Evolutionary conservation across 2,113 vertebrate genomes (phyloP).

Genomic region (Pogona vitticeps): DNA sequence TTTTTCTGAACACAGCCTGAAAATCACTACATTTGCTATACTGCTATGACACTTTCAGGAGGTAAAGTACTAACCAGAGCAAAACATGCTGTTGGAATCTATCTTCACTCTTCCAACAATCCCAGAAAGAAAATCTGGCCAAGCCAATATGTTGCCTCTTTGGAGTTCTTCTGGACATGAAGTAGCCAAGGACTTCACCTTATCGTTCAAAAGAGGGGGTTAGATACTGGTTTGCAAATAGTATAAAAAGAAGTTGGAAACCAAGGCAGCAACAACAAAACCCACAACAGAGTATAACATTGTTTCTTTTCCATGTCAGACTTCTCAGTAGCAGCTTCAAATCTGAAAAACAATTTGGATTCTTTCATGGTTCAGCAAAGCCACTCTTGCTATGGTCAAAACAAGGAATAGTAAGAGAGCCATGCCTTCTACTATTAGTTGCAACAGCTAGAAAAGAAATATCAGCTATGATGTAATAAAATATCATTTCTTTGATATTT

Average conservation of each 20-base stretch:
- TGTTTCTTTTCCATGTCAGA: not conserved
- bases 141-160: conserved; percentile 93
- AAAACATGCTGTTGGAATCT: conserved; percentile 89
- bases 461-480: not conserved
- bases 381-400: too few relatives aligned
- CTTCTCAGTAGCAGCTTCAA: not conserved
- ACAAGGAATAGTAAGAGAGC: too few relatives aligned
- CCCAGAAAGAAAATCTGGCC: conserved; percentile 93
- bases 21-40: not conserved
- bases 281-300: not conserved
- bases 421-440: too few relatives aligned
- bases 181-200: conserved; percentile 91
- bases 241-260: conserved; percentile 24
- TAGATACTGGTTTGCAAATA: conserved; percentile 39
- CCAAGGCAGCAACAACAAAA: not conserved
- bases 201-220: conserved; percentile 64
- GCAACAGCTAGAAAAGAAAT: not conserved
- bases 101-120: conserved; percentile 93
- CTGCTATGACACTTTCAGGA: conserved; percentile 43
- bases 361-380: too few relatives aligned
- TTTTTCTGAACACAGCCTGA: conserved; percentile 1
- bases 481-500: not conserved
- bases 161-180: conserved; percentile 89
- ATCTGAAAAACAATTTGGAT: not conserved
- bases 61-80: conserved; percentile 83